Conservation (phyloP, 2,113 vertebrate genomes). For the Lepisosteus osseus region DNA sequence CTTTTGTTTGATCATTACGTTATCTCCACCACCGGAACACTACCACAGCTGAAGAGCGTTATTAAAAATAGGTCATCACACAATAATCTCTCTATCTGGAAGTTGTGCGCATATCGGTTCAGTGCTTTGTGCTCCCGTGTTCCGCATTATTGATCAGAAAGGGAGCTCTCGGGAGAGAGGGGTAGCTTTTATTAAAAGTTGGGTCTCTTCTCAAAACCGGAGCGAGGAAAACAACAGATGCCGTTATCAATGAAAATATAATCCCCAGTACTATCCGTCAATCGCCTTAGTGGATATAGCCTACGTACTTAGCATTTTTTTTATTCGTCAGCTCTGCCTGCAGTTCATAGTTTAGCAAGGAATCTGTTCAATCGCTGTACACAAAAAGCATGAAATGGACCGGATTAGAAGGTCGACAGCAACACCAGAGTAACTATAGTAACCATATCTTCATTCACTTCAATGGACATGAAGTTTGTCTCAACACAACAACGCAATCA, state of each 20-base stretch:
- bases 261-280: background rate
- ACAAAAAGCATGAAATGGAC: background rate
- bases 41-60: background rate
- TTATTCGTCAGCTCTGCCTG: background rate
- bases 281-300: background rate
- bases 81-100: background rate
- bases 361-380: background rate
- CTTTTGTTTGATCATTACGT: too few species aligned
- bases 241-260: slow-evolving; percentile 24
- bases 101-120: slow-evolving; percentile 1
- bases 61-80: slow-evolving; percentile 19
- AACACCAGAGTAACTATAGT: slow-evolving; percentile 14
- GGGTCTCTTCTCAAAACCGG: slow-evolving; percentile 20
- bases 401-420: background rate
- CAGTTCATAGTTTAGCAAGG: background rate
- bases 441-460: slow-evolving; percentile 11
- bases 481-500: background rate
- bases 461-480: background rate
- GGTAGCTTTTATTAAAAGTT: slow-evolving; percentile 13
- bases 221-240: slow-evolving; percentile 21
- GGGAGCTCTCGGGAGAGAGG: background rate
- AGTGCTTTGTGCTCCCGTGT: background rate
- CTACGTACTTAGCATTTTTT: background rate
- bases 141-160: background rate
- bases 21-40: slow-evolving; percentile 1